Conservation (phyloP, 2,797 vertebrate genomes). For the Myotis myotis region DNA sequence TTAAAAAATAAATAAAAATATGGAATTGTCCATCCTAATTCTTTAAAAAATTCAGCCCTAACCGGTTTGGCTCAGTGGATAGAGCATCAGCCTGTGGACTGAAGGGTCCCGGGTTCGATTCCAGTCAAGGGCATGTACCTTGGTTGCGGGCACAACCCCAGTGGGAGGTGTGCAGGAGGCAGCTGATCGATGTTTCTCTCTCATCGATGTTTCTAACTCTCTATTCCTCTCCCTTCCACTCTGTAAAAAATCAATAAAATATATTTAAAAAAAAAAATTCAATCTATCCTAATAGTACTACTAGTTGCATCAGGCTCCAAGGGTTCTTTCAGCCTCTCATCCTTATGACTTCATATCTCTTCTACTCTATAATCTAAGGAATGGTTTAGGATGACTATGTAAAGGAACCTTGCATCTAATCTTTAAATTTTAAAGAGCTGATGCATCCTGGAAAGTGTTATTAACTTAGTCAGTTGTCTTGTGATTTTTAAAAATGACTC, state of each 20-base stretch:
- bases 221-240: too few relatives aligned
- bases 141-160: too few relatives aligned
- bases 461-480: background rate
- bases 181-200: too few relatives aligned
- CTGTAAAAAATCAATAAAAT: too few relatives aligned
- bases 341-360: conserved; percentile 3
- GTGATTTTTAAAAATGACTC: conserved; percentile 26
- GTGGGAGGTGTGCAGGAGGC: too few relatives aligned
- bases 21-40: conserved; percentile 24
- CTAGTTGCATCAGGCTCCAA: background rate
- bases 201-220: too few relatives aligned
- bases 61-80: too few relatives aligned
- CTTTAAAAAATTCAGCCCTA: background rate
- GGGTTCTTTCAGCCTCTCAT: background rate
- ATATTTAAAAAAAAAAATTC: background rate
- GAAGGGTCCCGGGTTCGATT: too few relatives aligned
- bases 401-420: conserved; percentile 18
- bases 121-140: too few relatives aligned
- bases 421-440: conserved; percentile 1
- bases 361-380: conserved; percentile 21
- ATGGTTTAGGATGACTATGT: background rate
- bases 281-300: background rate
- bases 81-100: too few relatives aligned
- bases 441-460: background rate
- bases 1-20: conserved; percentile 24